Percentiles rank a stretch among this genome's conserved stretches.
These are phyloP conservation scores for Indri indri DNA, from an alignment of 2,113 vertebrate genomes.

Conservation along the genomic window DNA sequence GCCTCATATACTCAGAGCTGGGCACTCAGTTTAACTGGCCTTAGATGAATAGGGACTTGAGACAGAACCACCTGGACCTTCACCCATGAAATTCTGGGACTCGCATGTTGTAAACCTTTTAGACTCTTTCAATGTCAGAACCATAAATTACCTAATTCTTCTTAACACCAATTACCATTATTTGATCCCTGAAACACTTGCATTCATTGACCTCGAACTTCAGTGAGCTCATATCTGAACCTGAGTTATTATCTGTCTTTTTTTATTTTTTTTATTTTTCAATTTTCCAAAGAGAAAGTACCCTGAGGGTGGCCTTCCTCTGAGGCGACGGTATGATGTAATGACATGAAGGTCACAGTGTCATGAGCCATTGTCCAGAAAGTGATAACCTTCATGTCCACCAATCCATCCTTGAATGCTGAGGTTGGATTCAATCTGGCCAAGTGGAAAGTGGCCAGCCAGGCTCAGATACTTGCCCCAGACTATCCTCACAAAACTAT, in stretches of 20 bases:
- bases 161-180: constrained; percentile 72
- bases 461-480: background rate
- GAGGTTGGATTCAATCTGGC: constrained; percentile 61
- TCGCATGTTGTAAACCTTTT: constrained; percentile 70
- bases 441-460: constrained; percentile 56
- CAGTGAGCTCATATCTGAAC: constrained; percentile 64
- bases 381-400: constrained; percentile 73
- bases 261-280: constrained; percentile 44
- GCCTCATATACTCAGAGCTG: background rate
- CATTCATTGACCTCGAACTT: constrained; percentile 70
- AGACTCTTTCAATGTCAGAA: constrained; percentile 28
- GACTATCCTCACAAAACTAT: background rate
- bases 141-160: constrained; percentile 74
- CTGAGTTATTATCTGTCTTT: constrained; percentile 61
- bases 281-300: constrained; percentile 57
- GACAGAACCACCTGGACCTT: constrained; percentile 49
- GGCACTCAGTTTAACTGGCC: constrained; percentile 36
- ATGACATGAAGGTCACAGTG: constrained; percentile 66
- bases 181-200: constrained; percentile 69
- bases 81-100: constrained; percentile 45
- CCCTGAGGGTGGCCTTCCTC: constrained; percentile 63
- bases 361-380: constrained; percentile 74
- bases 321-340: constrained; percentile 71
- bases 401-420: constrained; percentile 61
- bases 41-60: constrained; percentile 40